Evolutionary conservation across 2,888 invertebrate species (phyloP).

Genomic region (Athalia rosae): DNA sequence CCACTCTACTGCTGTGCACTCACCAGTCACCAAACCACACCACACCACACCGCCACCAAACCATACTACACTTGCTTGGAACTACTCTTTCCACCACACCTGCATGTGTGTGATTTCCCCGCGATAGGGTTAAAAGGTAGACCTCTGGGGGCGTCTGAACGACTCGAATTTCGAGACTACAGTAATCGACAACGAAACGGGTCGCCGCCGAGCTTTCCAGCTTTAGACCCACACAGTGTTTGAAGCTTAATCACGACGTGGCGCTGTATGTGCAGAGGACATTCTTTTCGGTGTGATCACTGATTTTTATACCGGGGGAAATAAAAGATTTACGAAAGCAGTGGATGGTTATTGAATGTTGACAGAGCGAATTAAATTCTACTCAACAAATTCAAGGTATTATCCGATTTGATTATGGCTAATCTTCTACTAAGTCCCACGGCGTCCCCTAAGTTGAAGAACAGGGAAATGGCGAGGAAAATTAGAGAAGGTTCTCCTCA

Average conservation of each 20-base stretch:
- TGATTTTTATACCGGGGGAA: too few species aligned
- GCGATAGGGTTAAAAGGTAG: conserved; percentile 43
- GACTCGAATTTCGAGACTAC: conserved; percentile 32
- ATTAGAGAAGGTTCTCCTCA: conserved; percentile 69
- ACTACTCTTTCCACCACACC: conserved; percentile 8
- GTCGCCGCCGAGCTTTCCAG: too few species aligned
- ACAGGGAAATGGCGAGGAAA: conserved; percentile 59
- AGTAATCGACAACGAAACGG: conserved; percentile 23
- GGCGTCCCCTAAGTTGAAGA: conserved; percentile 58
- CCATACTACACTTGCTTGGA: not conserved
- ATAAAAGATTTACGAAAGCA: not conserved
- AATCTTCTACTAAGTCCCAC: conserved; percentile 56
- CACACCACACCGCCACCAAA: not conserved
- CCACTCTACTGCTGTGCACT: conserved; percentile 16
- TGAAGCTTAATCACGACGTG: too few species aligned
- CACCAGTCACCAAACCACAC: conserved; percentile 31
- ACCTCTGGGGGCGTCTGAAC: conserved; percentile 37
- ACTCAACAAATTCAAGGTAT: not conserved
- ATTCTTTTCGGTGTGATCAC: not conserved
- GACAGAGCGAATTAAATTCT: too few species aligned
- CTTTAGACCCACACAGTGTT: conserved; percentile 2
- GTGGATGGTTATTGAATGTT: not conserved
- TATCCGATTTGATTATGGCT: conserved; percentile 53
- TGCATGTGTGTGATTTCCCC: conserved; percentile 31
- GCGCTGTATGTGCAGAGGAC: conserved; percentile 9